phyloP scores from a whole-genome alignment of 2,888 invertebrate species.

The Pasiphila rectangulata region DNA sequence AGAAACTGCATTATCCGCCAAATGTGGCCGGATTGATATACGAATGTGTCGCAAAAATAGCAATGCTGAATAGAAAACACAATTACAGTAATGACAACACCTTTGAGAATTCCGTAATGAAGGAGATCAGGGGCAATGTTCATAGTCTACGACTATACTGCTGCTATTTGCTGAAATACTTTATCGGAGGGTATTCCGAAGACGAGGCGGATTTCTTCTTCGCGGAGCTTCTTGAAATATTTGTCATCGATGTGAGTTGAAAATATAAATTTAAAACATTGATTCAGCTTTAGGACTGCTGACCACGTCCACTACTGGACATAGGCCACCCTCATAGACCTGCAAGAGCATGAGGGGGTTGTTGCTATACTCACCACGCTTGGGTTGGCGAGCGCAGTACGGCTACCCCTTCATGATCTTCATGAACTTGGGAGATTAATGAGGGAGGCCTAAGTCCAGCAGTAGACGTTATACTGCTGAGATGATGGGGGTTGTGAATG shows the following conservation, averaged over 20 bases:
- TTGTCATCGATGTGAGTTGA: constrained; percentile 58
- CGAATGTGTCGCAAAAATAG: constrained; percentile 64
- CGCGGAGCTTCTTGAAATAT: constrained; percentile 53
- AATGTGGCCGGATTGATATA: constrained; percentile 61
- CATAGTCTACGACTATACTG: constrained; percentile 63
- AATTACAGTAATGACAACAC: constrained; percentile 40
- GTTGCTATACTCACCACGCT: too few relatives aligned
- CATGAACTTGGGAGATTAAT: too few relatives aligned
- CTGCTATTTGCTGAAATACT: constrained; percentile 54
- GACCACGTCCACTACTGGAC: too few relatives aligned
- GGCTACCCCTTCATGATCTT: too few relatives aligned
- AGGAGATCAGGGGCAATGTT: constrained; percentile 51
- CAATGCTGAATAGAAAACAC: constrained; percentile 44
- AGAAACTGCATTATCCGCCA: constrained; percentile 62
- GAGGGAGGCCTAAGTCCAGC: too few relatives aligned
- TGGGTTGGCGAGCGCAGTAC: too few relatives aligned
- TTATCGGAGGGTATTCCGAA: constrained; percentile 40
- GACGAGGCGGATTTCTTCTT: constrained; percentile 46
- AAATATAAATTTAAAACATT: too few relatives aligned
- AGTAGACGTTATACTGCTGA: too few relatives aligned
- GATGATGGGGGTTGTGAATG: too few relatives aligned
- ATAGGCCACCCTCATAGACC: too few relatives aligned
- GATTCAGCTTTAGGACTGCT: too few relatives aligned
- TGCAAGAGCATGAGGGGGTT: too few relatives aligned
- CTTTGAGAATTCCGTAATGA: constrained; percentile 50